Evolutionary conservation across 2,113 vertebrate genomes (phyloP).

Genomic region (Caretta caretta): DNA sequence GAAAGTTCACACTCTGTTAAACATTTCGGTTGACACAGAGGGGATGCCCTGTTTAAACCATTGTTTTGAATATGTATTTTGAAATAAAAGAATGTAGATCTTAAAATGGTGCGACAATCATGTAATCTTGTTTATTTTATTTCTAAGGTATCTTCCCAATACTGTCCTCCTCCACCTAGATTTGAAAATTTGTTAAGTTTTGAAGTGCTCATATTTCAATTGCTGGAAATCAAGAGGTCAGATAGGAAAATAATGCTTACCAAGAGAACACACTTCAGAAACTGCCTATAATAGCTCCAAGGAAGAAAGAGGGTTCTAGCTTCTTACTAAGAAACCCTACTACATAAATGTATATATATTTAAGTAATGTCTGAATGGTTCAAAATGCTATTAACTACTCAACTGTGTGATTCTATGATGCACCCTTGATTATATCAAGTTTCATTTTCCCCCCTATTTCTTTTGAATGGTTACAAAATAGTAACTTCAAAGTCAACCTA

Average conservation of each 20-base stretch:
- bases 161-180: neutral
- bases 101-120: fast-evolving
- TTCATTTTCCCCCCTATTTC: neutral
- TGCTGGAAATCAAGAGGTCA: constrained; percentile 37
- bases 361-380: constrained; percentile 21
- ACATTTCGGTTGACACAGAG: neutral
- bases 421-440: neutral
- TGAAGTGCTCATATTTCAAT: constrained; percentile 54
- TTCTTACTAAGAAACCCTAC: neutral
- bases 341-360: neutral
- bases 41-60: fast-evolving
- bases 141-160: neutral
- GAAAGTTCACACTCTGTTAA: constrained; percentile 75
- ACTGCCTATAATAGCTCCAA: neutral
- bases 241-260: constrained; percentile 32
- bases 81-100: neutral
- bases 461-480: neutral
- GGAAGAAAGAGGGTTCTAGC: neutral
- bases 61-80: fast-evolving
- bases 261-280: neutral
- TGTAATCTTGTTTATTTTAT: neutral
- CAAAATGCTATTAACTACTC: constrained; percentile 10
- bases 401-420: neutral
- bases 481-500: neutral
- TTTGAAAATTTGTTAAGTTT: neutral